Conservation (phyloP, 2,113 vertebrate species). For the Anarhynchus alexandrinus region DNA sequence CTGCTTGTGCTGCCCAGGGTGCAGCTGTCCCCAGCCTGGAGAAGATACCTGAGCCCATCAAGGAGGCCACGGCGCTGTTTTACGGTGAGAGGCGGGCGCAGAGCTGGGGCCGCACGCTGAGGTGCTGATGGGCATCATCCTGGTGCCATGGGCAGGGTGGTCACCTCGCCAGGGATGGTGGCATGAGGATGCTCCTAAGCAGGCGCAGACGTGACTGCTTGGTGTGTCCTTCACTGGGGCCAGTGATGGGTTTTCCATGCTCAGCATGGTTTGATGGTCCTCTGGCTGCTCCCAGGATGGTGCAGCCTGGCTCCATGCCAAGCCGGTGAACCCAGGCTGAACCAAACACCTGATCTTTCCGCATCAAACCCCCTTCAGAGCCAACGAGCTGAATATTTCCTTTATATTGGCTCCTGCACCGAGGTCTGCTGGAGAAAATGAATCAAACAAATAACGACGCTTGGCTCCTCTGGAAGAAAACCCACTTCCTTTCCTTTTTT, state of each 20-base stretch:
- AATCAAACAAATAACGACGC: background rate
- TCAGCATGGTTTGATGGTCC: accelerated
- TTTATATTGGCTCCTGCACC: accelerated
- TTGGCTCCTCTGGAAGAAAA: background rate
- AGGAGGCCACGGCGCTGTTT: constrained; percentile 90
- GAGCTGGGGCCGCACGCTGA: background rate
- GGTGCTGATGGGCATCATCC: background rate
- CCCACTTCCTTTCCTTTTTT: background rate
- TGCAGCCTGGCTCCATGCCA: background rate
- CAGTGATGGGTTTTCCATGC: background rate
- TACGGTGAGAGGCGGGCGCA: constrained; percentile 69
- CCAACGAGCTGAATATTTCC: background rate
- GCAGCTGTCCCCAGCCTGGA: constrained; percentile 71
- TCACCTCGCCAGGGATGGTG: background rate
- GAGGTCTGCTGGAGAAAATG: background rate
- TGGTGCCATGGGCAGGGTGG: background rate
- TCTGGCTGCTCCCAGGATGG: accelerated
- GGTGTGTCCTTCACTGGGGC: accelerated
- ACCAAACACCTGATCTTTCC: background rate
- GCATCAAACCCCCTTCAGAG: background rate
- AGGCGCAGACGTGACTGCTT: background rate
- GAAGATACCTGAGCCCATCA: constrained; percentile 90
- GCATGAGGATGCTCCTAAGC: background rate
- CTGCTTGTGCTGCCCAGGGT: constrained; percentile 59
- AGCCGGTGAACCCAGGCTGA: background rate